Conservation (phyloP, 2,888 invertebrate species). For the Ophioninae sp. region DNA sequence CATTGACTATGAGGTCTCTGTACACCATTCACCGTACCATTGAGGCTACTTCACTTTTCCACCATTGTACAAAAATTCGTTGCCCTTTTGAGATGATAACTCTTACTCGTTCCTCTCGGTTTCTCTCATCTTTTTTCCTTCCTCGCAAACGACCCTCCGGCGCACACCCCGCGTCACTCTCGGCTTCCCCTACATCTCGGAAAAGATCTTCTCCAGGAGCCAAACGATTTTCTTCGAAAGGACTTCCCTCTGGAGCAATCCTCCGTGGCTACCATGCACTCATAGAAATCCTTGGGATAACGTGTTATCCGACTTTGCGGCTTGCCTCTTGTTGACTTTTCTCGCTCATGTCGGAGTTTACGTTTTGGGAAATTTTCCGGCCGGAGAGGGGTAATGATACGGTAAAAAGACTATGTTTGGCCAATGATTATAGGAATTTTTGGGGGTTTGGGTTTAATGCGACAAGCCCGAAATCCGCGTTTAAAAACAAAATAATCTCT, state of each 20-base stretch:
- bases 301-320: neutral
- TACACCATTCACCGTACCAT: conserved; percentile 38
- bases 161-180: neutral
- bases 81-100: conserved; percentile 54
- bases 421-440: no score
- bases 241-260: conserved; percentile 17
- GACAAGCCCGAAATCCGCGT: no score
- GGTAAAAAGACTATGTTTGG: no score
- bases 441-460: no score
- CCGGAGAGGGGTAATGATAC: neutral
- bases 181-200: neutral
- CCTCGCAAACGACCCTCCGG: neutral
- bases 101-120: neutral
- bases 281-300: conserved; percentile 28
- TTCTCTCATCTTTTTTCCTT: neutral
- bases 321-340: neutral
- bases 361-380: neutral
- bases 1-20: conserved; percentile 46
- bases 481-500: no score
- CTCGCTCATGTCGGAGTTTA: neutral
- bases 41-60: conserved; percentile 23
- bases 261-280: neutral
- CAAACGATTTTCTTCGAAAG: conserved; percentile 31
- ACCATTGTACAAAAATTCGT: conserved; percentile 59
- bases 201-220: conserved; percentile 16